A percentile compares a stretch with the other conserved stretches of the same genome.
phyloP scores from a whole-genome alignment of 2,113 vertebrate genomes.

The Dipodomys merriami region DNA sequence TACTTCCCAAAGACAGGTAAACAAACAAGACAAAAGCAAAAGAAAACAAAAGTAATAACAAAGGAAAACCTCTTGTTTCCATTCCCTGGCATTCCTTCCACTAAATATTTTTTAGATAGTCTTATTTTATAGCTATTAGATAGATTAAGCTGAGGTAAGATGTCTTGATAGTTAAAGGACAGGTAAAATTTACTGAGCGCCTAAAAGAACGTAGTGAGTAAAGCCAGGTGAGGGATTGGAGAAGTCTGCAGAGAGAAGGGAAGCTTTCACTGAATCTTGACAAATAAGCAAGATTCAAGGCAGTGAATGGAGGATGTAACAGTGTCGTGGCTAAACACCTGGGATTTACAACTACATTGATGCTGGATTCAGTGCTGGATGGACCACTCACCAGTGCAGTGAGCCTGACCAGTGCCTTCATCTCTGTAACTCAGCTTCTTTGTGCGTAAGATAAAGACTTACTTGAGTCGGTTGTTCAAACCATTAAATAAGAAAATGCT shows the following conservation, averaged over 20 bases:
- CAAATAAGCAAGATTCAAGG: background rate
- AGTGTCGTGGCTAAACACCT: too few relatives aligned
- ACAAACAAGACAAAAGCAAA: too few relatives aligned
- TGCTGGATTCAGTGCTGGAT: background rate
- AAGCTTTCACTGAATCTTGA: constrained; percentile 29
- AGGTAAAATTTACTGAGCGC: background rate
- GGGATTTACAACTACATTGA: background rate
- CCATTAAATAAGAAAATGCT: background rate
- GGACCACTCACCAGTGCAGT: too few relatives aligned
- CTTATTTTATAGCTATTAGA: background rate
- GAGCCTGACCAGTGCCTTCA: background rate
- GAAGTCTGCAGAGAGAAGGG: background rate
- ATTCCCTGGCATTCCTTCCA: too few relatives aligned
- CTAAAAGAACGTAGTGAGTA: background rate
- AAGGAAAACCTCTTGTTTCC: too few relatives aligned
- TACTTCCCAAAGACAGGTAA: too few relatives aligned
- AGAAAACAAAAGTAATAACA: too few relatives aligned
- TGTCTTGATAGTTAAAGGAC: background rate
- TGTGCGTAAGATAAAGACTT: background rate
- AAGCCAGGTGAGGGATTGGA: background rate
- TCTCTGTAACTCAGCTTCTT: background rate
- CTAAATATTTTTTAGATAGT: too few relatives aligned
- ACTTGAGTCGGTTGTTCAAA: background rate
- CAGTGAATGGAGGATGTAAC: background rate
- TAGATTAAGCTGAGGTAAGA: background rate